These are phyloP conservation scores for Listrodromus nycthemerus DNA, from an alignment of 2,888 invertebrate genomes.

Conservation along the genomic window DNA sequence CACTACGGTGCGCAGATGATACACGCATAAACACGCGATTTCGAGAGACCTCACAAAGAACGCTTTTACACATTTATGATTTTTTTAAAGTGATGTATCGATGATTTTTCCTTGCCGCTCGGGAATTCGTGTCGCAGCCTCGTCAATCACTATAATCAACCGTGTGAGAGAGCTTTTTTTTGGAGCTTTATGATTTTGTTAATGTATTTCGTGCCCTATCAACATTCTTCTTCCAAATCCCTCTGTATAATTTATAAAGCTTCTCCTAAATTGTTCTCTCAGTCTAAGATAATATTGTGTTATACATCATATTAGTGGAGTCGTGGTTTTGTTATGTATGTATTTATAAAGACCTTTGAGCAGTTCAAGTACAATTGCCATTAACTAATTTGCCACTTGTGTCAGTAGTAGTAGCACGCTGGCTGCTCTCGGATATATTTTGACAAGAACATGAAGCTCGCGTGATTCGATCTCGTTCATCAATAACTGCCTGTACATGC, in stretches of 20 bases:
- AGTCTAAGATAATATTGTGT: slow-evolving; percentile 63
- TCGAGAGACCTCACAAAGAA: background rate
- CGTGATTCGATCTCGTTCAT: slow-evolving; percentile 47
- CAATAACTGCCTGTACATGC: slow-evolving; percentile 57
- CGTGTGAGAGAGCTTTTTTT: slow-evolving; percentile 47
- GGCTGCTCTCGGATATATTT: slow-evolving; percentile 45
- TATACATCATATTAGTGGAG: slow-evolving; percentile 48
- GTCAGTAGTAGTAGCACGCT: slow-evolving; percentile 34
- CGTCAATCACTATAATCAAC: slow-evolving; percentile 14
- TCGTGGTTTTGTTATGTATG: slow-evolving; percentile 37
- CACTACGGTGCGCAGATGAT: slow-evolving; percentile 29
- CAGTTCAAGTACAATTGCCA: slow-evolving; percentile 67
- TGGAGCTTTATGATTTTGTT: slow-evolving; percentile 12
- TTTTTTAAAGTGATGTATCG: background rate
- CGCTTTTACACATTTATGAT: background rate
- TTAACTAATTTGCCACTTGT: slow-evolving; percentile 65
- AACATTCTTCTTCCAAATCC: slow-evolving; percentile 40
- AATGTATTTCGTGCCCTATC: slow-evolving; percentile 26
- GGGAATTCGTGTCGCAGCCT: slow-evolving; percentile 43
- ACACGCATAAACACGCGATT: slow-evolving; percentile 33
- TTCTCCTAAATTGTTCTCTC: slow-evolving; percentile 53
- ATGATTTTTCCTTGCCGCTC: slow-evolving; percentile 19
- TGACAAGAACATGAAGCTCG: slow-evolving; percentile 56
- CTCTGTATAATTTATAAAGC: slow-evolving; percentile 57
- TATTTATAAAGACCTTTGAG: slow-evolving; percentile 66